Evolutionary conservation across 2,888 invertebrate species (phyloP).

Genomic region (Drosophila siamana): DNA sequence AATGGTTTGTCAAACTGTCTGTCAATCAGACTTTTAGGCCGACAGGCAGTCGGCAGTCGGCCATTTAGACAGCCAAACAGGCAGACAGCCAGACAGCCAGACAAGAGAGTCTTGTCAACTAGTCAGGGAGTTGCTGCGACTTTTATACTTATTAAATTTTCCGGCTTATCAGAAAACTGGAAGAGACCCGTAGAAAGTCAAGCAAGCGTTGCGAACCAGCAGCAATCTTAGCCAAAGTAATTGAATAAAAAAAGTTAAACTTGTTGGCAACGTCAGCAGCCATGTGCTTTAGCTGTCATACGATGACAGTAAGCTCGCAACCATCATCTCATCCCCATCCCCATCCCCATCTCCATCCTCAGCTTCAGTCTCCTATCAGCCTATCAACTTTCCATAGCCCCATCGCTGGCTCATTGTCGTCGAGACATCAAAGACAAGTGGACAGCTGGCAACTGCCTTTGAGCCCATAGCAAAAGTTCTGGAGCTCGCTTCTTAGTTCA

Average conservation of each 20-base stretch:
- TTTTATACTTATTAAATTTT: constrained; percentile 72
- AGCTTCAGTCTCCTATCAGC: background rate
- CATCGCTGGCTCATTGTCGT: background rate
- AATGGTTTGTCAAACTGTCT: constrained; percentile 66
- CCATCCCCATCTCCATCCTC: background rate
- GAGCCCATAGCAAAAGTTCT: constrained; percentile 26
- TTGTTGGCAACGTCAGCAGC: constrained; percentile 66
- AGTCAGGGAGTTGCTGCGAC: constrained; percentile 35
- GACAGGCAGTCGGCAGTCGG: constrained; percentile 16
- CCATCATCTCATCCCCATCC: background rate
- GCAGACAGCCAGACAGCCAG: no score
- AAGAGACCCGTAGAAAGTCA: constrained; percentile 52
- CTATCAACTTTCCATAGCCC: constrained; percentile 1
- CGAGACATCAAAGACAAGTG: constrained; percentile 40
- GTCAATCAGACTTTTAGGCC: constrained; percentile 47
- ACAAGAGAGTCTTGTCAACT: constrained; percentile 20
- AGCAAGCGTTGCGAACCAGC: constrained; percentile 57
- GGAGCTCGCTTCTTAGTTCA: no score
- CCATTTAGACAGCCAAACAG: constrained; percentile 8
- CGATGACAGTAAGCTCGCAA: constrained; percentile 32
- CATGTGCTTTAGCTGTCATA: constrained; percentile 34
- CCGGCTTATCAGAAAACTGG: constrained; percentile 64
- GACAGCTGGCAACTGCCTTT: constrained; percentile 20
- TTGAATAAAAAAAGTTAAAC: constrained; percentile 73
- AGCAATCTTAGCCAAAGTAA: constrained; percentile 69